These are phyloP conservation scores for Esox niger DNA, from an alignment of 2,113 vertebrate genomes.

Conservation along the genomic window DNA sequence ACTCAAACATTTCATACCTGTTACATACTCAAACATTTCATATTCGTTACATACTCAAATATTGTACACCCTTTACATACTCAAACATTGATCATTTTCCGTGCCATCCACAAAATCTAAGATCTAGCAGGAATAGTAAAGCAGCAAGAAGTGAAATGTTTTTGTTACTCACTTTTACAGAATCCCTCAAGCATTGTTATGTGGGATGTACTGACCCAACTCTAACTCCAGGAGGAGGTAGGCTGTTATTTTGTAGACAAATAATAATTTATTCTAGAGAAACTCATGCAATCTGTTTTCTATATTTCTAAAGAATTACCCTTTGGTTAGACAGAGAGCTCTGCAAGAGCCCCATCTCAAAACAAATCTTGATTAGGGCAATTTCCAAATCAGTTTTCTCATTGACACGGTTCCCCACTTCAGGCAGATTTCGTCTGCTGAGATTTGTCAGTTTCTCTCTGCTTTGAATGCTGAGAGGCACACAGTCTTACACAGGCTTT, in stretches of 20 bases:
- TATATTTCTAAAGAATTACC: too few species aligned
- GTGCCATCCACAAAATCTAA: too few species aligned
- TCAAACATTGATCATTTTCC: too few species aligned
- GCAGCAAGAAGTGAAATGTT: too few species aligned
- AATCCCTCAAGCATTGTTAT: background rate
- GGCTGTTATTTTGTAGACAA: constrained; percentile 25
- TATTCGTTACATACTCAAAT: too few species aligned
- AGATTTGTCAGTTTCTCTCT: background rate
- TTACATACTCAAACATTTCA: too few species aligned
- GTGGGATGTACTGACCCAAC: too few species aligned
- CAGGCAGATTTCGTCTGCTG: constrained; percentile 27
- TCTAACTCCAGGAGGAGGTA: background rate
- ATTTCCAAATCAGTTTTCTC: constrained; percentile 43
- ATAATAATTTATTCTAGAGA: constrained; percentile 16
- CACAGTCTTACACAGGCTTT: constrained; percentile 22
- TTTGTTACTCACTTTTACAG: too few species aligned
- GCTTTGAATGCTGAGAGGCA: background rate
- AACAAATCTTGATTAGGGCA: constrained; percentile 37
- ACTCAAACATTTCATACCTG: too few species aligned
- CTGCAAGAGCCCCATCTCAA: constrained; percentile 22
- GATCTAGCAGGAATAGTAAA: too few species aligned
- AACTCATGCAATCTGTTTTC: too few species aligned
- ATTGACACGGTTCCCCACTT: constrained; percentile 15
- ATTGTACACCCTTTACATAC: too few species aligned
- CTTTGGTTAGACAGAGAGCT: constrained; percentile 22